Evolutionary conservation across 2,888 invertebrate genomes (phyloP).

Genomic region (Octonoba sinensis): DNA sequence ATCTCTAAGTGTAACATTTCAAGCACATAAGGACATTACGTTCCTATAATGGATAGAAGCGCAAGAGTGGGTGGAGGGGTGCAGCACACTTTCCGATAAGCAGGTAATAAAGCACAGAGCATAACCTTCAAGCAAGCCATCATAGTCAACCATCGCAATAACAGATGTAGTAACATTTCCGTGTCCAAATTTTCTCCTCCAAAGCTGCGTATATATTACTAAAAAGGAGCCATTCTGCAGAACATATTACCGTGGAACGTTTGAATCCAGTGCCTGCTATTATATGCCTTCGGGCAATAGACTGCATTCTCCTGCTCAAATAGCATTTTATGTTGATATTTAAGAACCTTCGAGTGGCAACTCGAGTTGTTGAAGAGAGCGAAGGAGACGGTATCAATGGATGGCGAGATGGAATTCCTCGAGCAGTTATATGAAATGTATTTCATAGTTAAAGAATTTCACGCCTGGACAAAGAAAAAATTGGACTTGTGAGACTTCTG

Average conservation of each 20-base stretch:
- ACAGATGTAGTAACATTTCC: conserved; percentile 57
- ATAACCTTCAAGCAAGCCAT: conserved; percentile 50
- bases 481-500: no score
- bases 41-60: conserved; percentile 27
- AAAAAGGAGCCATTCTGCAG: conserved; percentile 43
- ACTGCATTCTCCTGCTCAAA: conserved; percentile 3
- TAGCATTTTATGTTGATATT: conserved; percentile 47
- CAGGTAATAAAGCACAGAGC: conserved; percentile 52
- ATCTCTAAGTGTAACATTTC: conserved; percentile 54
- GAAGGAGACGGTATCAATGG: no score
- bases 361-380: no score
- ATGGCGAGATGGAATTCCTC: no score
- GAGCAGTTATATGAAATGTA: no score
- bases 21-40: conserved; percentile 55
- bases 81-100: conserved; percentile 46
- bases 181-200: conserved; percentile 40
- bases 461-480: no score
- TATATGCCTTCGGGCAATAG: conserved; percentile 34
- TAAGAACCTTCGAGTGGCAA: background rate
- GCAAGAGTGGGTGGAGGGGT: conserved; percentile 14
- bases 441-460: no score
- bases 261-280: conserved; percentile 57
- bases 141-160: conserved; percentile 48
- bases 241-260: conserved; percentile 51
- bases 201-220: conserved; percentile 9